Evolutionary conservation across 2,888 invertebrate genomes (phyloP).

Genomic region (Scotopteryx bipunctaria): DNA sequence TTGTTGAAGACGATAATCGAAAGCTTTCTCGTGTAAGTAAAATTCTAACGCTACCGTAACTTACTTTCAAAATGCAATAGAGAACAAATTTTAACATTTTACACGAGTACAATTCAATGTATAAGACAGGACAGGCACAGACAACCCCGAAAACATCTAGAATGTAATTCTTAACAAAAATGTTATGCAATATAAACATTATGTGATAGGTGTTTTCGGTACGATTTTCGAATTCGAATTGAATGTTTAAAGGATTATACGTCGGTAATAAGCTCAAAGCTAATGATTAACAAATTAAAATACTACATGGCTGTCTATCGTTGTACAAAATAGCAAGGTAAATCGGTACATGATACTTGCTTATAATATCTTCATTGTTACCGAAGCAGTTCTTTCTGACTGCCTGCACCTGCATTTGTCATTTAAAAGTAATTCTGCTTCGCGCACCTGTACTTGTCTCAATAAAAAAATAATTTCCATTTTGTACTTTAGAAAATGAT

Average conservation of each 20-base stretch:
- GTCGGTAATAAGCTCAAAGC: no score
- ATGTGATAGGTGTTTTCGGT: no score
- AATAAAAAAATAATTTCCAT: slow-evolving; percentile 46
- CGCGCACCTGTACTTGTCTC: slow-evolving; percentile 21
- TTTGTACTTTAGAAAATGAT: slow-evolving; percentile 54
- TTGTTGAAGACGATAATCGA: neutral
- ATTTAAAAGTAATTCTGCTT: slow-evolving; percentile 6
- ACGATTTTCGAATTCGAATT: no score
- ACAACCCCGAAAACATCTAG: neutral
- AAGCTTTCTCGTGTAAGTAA: slow-evolving; percentile 25
- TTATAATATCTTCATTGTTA: no score
- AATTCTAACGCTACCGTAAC: slow-evolving; percentile 13
- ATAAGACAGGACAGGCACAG: neutral
- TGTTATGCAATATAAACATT: no score
- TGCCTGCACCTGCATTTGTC: slow-evolving; percentile 6
- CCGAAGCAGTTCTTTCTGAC: neutral
- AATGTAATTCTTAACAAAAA: no score
- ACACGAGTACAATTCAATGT: slow-evolving; percentile 10
- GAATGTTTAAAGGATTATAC: no score
- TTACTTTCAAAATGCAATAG: slow-evolving; percentile 24
- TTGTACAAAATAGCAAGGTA: no score
- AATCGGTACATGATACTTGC: no score
- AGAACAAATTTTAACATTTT: slow-evolving; percentile 16
- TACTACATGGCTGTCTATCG: no score
- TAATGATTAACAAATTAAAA: no score